Evolutionary conservation across 2,113 vertebrate species (phyloP), one percentile per base, ranked within the genome.

Genomic region (Solenodon paradoxus): DNA sequence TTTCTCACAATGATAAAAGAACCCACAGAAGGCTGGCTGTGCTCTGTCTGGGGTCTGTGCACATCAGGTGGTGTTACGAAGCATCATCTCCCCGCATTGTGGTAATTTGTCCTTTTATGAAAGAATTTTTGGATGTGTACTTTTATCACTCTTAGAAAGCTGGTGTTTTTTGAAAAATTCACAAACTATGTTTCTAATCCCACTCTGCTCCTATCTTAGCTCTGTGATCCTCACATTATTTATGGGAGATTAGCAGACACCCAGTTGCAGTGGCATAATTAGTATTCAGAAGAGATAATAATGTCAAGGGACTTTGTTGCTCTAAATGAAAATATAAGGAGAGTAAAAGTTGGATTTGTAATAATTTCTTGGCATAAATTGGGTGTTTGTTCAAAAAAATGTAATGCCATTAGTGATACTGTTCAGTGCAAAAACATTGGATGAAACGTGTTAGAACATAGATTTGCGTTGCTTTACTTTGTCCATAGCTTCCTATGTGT

Each of bases 211-310:
- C 80, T 95, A 61, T 88, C n/a, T 38, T 40, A 0, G 96, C 49
- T 79, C 71, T 64, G 71, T 96, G 97, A 97, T 93, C 95, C 94
- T 96, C 82, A 77, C 96, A 84, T 97, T 97, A 96, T 97, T 98
- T 98, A 95, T 95, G 92, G 97, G 94, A 96, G 96, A 98, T 98
- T 96, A 97, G 92, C 96, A 97, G 97, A 94, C 96, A 93, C 51
- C 83, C 55, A 95, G 90, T 95, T 93, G 92, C 96, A 87, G 96
- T 96, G 96, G 94, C 94, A 93, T 97, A 97, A 98, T 98, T 98
- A 98, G 98, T 98, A 98, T 98, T 98, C 96, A 97, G 92, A 89
- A 94, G 93, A 97, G 98, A 97, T 96, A 98, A 98, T 97, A 97
- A 94, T 94, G 92, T 98, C 98, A 90, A 78, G 98, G 96, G 98